A percentile compares a stretch with the other conserved stretches of the same genome.
Conservation (phyloP, 1,140 invertebrate genomes). For the Aporrectodea caliginosa region DNA sequence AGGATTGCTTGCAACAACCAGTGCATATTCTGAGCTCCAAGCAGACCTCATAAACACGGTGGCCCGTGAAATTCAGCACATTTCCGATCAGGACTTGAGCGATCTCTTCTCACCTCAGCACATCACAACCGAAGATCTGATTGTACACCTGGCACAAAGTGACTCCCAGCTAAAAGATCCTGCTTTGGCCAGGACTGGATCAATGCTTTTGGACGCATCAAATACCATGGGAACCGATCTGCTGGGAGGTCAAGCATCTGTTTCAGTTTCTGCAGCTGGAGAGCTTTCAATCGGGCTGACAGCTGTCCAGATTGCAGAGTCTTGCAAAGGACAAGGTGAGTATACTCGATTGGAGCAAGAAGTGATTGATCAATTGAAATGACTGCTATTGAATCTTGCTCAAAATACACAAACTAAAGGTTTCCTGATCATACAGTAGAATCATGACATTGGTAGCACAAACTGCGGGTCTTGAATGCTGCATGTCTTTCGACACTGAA, state of each 20-base stretch:
- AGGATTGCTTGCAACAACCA: background rate
- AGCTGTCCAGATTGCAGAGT: conserved; percentile 14
- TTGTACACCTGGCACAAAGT: background rate
- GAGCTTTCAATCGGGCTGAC: conserved; percentile 14
- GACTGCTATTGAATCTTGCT: no score
- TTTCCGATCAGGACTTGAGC: background rate
- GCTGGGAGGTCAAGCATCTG: no score
- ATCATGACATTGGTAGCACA: no score
- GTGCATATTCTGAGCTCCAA: background rate
- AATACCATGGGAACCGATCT: no score
- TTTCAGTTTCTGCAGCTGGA: no score
- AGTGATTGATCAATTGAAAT: no score
- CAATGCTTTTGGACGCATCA: no score
- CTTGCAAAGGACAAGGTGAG: conserved; percentile 27
- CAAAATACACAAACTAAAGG: no score
- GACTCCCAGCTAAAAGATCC: background rate
- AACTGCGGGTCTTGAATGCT: no score
- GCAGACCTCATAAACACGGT: background rate
- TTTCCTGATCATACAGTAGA: no score
- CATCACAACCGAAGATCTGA: conserved; percentile 19
- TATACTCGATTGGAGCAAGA: no score
- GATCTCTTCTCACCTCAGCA: conserved; percentile 27
- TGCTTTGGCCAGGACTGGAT: background rate
- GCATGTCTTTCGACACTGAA: no score
- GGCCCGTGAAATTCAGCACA: conserved; percentile 24